Conservation (phyloP, 2,888 invertebrate genomes). For the Pasiphila rectangulata region DNA sequence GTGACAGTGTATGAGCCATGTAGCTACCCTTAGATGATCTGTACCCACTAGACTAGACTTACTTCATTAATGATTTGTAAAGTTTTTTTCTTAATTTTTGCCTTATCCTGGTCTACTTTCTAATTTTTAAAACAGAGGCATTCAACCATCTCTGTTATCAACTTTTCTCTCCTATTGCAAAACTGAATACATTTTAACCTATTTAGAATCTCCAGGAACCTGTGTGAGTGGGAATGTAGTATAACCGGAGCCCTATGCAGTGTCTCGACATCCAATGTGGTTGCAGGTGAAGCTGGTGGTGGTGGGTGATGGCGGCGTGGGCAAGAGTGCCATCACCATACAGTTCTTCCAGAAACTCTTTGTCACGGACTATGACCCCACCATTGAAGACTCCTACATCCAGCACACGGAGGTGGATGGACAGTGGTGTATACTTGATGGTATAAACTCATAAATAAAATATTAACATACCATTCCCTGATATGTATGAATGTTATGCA, state of each 20-base stretch:
- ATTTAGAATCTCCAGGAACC: background rate
- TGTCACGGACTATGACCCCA: conserved; percentile 97
- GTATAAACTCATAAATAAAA: conserved; percentile 72
- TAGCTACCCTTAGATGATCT: conserved; percentile 1
- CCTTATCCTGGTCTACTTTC: too few species aligned
- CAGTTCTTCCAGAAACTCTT: conserved; percentile 97
- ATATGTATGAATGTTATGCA: too few species aligned
- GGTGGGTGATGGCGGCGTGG: conserved; percentile 96
- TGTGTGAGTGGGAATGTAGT: background rate
- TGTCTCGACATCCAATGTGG: background rate
- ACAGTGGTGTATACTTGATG: conserved; percentile 94
- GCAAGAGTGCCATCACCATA: conserved; percentile 97
- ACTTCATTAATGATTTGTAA: too few species aligned
- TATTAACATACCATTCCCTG: background rate
- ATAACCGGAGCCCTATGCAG: background rate
- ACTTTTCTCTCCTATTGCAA: background rate
- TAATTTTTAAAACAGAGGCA: too few species aligned
- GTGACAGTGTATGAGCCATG: conserved; percentile 65
- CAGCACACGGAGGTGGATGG: conserved; percentile 97
- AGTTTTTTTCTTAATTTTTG: too few species aligned
- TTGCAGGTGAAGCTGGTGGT: conserved; percentile 91
- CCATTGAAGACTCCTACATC: conserved; percentile 96
- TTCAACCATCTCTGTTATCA: too few species aligned
- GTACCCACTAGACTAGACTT: background rate
- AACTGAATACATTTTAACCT: background rate